Evolutionary conservation across 2,888 invertebrate species (phyloP).

Genomic region (Acronicta aceris): DNA sequence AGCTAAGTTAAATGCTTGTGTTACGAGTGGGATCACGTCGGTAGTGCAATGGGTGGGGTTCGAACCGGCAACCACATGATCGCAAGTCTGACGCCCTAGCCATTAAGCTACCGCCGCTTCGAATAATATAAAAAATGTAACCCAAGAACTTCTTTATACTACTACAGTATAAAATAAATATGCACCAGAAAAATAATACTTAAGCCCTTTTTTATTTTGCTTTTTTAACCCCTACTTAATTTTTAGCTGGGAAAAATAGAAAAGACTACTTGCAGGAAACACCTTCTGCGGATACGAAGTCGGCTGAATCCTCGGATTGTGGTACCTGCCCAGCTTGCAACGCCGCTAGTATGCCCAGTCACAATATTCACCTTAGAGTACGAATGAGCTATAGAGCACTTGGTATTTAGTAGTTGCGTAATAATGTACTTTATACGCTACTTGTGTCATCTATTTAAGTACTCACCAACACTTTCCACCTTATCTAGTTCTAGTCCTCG

Average conservation of each 20-base stretch:
- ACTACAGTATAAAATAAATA: no score
- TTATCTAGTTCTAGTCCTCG: no score
- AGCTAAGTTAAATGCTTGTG: no score
- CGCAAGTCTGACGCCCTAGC: no score
- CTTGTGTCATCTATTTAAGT: no score
- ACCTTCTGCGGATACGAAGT: constrained; percentile 6
- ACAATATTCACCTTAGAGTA: constrained; percentile 29
- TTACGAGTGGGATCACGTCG: no score
- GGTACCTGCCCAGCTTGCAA: constrained; percentile 58
- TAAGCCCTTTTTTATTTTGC: not conserved
- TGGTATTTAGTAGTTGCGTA: constrained; percentile 21
- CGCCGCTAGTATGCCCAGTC: constrained; percentile 49
- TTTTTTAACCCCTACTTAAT: constrained; percentile 14
- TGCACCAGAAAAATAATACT: not conserved
- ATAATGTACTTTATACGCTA: not conserved
- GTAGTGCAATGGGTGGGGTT: no score
- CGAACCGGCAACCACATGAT: no score
- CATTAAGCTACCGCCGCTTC: no score
- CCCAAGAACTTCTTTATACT: no score
- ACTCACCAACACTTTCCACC: no score
- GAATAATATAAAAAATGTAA: no score
- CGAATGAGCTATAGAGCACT: constrained; percentile 41
- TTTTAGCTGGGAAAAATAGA: constrained; percentile 31
- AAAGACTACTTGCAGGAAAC: constrained; percentile 11
- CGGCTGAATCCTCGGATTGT: constrained; percentile 47